Evolutionary conservation across 2,888 invertebrate genomes (phyloP), one percentile per base, ranked within the genome.

Genomic region (Furcula furcula): DNA sequence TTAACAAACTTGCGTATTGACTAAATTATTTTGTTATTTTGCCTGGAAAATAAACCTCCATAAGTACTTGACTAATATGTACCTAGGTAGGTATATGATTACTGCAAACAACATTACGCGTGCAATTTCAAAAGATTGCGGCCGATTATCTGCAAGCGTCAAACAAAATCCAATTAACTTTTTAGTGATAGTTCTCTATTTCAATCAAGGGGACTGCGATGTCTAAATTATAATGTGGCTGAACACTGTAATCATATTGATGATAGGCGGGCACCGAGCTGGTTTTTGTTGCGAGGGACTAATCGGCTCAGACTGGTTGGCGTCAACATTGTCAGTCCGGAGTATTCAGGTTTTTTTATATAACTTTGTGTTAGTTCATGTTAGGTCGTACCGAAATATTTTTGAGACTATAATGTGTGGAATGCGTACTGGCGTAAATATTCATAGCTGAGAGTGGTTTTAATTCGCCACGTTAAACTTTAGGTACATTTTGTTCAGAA

Each of bases 191-290:
- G 20, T 47, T 40, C 32, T 38, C 36, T 47, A 48, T 62, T 61
- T 59, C 55, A 63, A 57, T 59, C 41, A 46, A 42, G 32, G 34
- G 36, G 49, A 45, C 40, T 40, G 57, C 47, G 43, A 50, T 50
- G 49, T 46, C 44, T 46, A 50, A 49, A 50, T 55, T 63, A 50
- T 45, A 59, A 57, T 56, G 39, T 49, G 53, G 45, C 41, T 45
- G 57, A 62, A 63, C 44, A 58, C 50, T 55, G 51, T 67, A 65
- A 66, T 70, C 56, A 61, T 46, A 48, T 55, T 55, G 63, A 57
- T 61, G 69, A 59, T 65, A 57, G 60, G 62, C 56, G 53, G 53
- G 48, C 40, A 33, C 38, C 5, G 29, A 31, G 46, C 49, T 46
- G 47, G 52, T 49, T 50, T 54, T 66, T 65, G 60, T 63, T 52